Conservation (phyloP, 2,797 vertebrate species). For the Esox masquinongy region DNA sequence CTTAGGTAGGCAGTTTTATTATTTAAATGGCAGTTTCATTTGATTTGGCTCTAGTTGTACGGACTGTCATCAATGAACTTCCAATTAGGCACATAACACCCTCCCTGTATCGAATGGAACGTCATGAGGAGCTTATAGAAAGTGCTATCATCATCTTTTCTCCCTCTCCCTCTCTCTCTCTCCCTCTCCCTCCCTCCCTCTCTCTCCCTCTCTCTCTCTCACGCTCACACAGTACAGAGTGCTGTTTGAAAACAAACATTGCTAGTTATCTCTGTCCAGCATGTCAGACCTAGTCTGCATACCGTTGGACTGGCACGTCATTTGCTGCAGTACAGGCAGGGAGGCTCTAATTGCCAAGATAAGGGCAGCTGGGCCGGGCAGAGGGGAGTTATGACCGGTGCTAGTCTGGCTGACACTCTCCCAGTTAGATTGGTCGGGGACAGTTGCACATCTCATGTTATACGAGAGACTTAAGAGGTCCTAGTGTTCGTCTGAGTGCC, state of each 20-base stretch:
- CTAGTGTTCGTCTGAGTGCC: neutral
- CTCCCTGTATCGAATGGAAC: neutral
- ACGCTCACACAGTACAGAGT: conserved; percentile 5
- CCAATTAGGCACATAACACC: neutral
- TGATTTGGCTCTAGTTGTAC: neutral
- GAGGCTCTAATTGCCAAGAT: conserved; percentile 62
- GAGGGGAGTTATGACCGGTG: conserved; percentile 42
- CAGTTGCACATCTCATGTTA: conserved; percentile 3
- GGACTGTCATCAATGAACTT: conserved; percentile 7
- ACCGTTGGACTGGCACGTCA: conserved; percentile 47
- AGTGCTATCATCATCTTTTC: conserved; percentile 9
- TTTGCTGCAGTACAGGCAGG: conserved; percentile 37
- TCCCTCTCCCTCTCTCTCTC: neutral
- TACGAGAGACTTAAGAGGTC: neutral
- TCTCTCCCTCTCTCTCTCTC: conserved; percentile 6
- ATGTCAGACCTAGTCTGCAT: conserved; percentile 44
- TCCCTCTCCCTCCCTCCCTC: conserved; percentile 12
- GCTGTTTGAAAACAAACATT: conserved; percentile 36
- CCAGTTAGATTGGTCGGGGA: conserved; percentile 28
- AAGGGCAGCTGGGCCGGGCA: conserved; percentile 39
- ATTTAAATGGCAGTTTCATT: neutral
- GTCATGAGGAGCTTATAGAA: conserved; percentile 14
- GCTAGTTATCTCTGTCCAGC: conserved; percentile 44
- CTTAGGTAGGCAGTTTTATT: neutral
- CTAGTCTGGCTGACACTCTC: conserved; percentile 22